Base-by-base conservation (phyloP, 2,113 vertebrate genomes). In the Corvus moneduloides region DNA sequence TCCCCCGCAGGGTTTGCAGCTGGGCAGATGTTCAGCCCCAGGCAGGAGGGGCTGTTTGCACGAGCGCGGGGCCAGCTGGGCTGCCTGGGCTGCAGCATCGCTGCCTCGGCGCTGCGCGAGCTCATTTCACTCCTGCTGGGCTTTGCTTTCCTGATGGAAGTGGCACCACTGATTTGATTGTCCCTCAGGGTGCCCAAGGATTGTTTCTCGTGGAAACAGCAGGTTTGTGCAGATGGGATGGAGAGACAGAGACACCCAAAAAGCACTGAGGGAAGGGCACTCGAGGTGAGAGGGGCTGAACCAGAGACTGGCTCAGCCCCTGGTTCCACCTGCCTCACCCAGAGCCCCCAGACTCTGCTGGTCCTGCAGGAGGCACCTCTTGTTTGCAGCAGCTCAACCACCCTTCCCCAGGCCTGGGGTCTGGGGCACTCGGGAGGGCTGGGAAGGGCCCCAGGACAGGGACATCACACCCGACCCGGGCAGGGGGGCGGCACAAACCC, bases 91-190 rank as follows among this genome's bases (percentile, higher is more conserved):
- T 28, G 54, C 74, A 13, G 61, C 7, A 1, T 4, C 4, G 1
- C 69, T 69, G 1, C 10, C 41, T 48, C 2, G 8, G 52, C 2
- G 7, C 23, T 1, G 0, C 2, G 7, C 61, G 61, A 43, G 43
- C 56, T 66, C 3, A 0, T 68, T 68, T 61, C 46, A 19, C 39
- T 84, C 37, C 77, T 82, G 66, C 3, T 19, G 56, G n/a, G 16
- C 9, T 75, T 14, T 55, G n/a, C 14, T 74, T 52, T 33, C 85
- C 79, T 64, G 5, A 26, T 7, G 41, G 62, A 83, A 64, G n/a
- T 2, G 1, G 22, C 63, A 44, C 7, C 56, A 2, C 35, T 72
- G 81, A 35, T 89, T 78, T 71, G 15, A 59, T 63, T 52, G 33
- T 58, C 48, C 41, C 9, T 1, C 6, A 49, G 62, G 33, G 19